These are phyloP conservation scores for Pomatostomus ruficeps DNA, from an alignment of 2,113 vertebrate genomes.

Conservation along the genomic window DNA sequence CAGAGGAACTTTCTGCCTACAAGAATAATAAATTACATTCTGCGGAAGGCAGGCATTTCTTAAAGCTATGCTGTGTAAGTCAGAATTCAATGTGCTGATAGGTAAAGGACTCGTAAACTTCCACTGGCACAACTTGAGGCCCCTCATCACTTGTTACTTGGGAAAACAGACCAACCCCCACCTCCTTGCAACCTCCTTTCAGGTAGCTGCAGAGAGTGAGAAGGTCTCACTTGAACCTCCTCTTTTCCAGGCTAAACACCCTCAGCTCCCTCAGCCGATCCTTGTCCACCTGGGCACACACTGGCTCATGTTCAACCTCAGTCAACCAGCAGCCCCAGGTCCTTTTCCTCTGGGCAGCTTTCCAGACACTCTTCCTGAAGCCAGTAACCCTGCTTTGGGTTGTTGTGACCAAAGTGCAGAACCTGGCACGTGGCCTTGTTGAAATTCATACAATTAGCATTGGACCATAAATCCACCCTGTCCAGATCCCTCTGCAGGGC, in stretches of 20 bases:
- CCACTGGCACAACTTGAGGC: not conserved
- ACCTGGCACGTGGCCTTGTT: not conserved
- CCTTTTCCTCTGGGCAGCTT: fast-evolving
- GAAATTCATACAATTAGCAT: not conserved
- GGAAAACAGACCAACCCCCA: not conserved
- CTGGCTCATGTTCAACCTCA: not conserved
- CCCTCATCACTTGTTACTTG: not conserved
- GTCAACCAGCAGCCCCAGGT: fast-evolving
- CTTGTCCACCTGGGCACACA: not conserved
- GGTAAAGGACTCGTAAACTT: not conserved
- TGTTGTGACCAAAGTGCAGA: not conserved
- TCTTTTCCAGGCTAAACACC: not conserved
- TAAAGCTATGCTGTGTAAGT: not conserved
- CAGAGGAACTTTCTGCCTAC: not conserved
- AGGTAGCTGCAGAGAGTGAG: not conserved
- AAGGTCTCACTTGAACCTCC: not conserved
- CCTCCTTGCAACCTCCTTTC: not conserved
- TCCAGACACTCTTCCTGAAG: not conserved
- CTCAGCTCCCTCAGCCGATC: fast-evolving
- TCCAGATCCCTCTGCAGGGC: not conserved
- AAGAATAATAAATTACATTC: not conserved
- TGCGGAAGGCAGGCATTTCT: not conserved
- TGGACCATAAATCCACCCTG: not conserved
- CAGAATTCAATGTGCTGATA: not conserved
- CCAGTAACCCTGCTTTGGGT: not conserved